Conservation (phyloP, 2,113 vertebrate species). For the Balaenoptera acutorostrata region DNA sequence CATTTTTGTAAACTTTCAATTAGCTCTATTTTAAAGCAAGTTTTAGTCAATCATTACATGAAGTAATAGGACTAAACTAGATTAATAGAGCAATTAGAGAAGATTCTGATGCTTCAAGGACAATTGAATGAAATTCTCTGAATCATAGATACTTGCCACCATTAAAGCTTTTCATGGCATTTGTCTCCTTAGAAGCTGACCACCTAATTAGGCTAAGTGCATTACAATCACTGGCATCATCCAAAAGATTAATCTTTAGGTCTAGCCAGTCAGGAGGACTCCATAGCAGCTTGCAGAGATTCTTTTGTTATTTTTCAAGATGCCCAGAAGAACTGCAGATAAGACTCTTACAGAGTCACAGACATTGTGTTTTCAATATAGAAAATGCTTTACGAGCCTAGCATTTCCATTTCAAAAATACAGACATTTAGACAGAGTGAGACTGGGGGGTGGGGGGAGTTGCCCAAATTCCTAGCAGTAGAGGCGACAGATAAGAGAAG, state of each 20-base stretch:
- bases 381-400: background rate
- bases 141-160: background rate
- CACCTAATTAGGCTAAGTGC: background rate
- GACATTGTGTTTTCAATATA: background rate
- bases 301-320: background rate
- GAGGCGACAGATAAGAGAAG: background rate
- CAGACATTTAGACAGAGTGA: background rate
- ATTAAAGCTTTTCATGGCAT: background rate
- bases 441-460: accelerated
- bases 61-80: background rate
- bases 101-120: background rate
- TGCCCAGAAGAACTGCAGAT: background rate
- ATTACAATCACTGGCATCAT: background rate
- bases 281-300: background rate
- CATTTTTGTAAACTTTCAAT: slow-evolving; percentile 10
- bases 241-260: background rate
- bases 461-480: background rate
- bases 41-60: background rate
- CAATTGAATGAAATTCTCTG: background rate
- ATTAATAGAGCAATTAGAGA: background rate
- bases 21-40: slow-evolving; percentile 40
- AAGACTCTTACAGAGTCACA: background rate
- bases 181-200: background rate
- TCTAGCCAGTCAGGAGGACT: background rate
- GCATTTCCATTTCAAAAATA: background rate